A percentile compares a stretch with the other conserved stretches of the same genome.
Conservation (phyloP, 2,888 invertebrate genomes). For the Allygus modestus region DNA sequence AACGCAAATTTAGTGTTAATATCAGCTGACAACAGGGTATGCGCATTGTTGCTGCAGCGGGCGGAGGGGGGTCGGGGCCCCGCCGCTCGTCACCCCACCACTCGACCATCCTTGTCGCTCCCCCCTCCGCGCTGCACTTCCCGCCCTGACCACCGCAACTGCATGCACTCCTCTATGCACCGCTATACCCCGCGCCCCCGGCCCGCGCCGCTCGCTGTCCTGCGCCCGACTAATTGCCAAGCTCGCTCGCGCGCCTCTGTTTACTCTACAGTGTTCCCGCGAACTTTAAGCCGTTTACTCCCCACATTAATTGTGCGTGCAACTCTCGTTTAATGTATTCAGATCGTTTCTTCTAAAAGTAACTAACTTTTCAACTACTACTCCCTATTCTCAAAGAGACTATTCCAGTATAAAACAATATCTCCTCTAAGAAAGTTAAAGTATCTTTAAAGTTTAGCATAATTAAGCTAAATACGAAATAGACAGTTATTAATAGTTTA, state of each 20-base stretch:
- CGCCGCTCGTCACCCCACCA: constrained; percentile 47
- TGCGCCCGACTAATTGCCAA: constrained; percentile 33
- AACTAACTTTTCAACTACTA: constrained; percentile 4
- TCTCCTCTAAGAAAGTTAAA: no score
- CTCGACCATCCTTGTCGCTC: constrained; percentile 54
- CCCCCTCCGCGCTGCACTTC: constrained; percentile 64
- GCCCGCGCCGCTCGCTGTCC: constrained; percentile 2
- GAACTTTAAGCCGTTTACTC: constrained; percentile 19
- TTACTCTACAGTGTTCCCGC: constrained; percentile 26
- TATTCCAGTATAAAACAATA: no score
- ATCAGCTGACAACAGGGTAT: constrained; percentile 63
- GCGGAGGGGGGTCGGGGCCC: constrained; percentile 42
- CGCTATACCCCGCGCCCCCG: constrained; percentile 14
- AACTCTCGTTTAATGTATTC: background rate
- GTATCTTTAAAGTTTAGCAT: no score
- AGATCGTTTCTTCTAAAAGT: background rate
- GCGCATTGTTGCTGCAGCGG: constrained; percentile 59
- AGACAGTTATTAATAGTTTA: no score
- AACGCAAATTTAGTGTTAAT: constrained; percentile 59
- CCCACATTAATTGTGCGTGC: constrained; percentile 39
- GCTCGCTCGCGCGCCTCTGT: constrained; percentile 22
- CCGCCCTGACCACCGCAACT: constrained; percentile 52
- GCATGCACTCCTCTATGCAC: constrained; percentile 30
- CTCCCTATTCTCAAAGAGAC: background rate
- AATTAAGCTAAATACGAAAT: no score